Conservation (phyloP, 2,797 vertebrate species). For the Silurus lanzhouensis region DNA sequence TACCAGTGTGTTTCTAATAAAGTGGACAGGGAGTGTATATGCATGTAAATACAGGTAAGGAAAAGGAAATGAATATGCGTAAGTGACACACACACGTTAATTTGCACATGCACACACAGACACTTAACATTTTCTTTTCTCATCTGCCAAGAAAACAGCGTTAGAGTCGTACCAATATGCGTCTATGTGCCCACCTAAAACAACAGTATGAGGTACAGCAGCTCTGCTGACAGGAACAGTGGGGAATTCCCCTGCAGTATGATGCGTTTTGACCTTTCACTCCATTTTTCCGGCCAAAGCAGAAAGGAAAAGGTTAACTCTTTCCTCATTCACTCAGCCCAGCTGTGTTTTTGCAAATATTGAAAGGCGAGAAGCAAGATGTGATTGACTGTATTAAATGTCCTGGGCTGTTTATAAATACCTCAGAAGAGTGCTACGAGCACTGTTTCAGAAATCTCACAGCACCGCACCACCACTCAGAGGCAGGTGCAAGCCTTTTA, state of each 20-base stretch:
- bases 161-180: background rate
- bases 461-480: slow-evolving; percentile 26
- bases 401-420: slow-evolving; percentile 71
- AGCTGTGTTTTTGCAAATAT: slow-evolving; percentile 49
- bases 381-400: slow-evolving; percentile 66
- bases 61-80: background rate
- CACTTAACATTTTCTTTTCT: background rate
- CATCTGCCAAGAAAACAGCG: background rate
- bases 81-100: background rate
- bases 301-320: slow-evolving; percentile 69
- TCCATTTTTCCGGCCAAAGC: slow-evolving; percentile 52
- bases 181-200: background rate
- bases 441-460: slow-evolving; percentile 13
- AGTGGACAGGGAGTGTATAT: background rate
- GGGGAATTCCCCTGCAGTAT: slow-evolving; percentile 71
- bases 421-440: slow-evolving; percentile 53
- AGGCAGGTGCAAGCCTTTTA: slow-evolving; percentile 56
- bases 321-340: slow-evolving; percentile 44
- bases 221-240: slow-evolving; percentile 56
- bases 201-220: slow-evolving; percentile 20
- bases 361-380: slow-evolving; percentile 56
- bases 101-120: background rate
- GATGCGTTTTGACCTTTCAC: slow-evolving; percentile 64
- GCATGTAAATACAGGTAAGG: background rate
- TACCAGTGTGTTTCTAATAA: background rate